Evolutionary conservation across 2,888 invertebrate genomes (phyloP), one percentile per base, ranked within the genome.

Genomic region (Phengaris alcon): DNA sequence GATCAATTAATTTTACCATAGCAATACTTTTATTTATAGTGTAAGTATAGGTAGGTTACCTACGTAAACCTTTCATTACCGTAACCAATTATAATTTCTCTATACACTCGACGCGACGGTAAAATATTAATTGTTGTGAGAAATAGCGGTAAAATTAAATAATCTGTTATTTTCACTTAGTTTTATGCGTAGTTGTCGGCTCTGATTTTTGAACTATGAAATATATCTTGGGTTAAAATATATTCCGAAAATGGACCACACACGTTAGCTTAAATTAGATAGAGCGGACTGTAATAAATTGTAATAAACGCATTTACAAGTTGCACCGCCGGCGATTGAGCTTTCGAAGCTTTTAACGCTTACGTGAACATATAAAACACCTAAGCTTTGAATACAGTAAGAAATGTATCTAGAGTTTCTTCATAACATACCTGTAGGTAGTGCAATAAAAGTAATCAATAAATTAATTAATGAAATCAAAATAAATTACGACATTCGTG

Each of bases 271-370:
- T 72, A 72, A 72, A 72, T 72, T 72, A 72, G 72, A 72, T 72
- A 72, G 22, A 72, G 72, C 52, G 72, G 13, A 13, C 72, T 13
- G 13, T 54, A 54, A 72, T 72, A 72, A 72, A 72, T 72, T 72
- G 72, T 72, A 72, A 72, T 72, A 72, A 72, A 72, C 72, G 35
- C 54, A 54, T 52, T 72, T 52, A 54, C 35, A 72, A 72, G 82
- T 81, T 81, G 82, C 90, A 87, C 91, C 85, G 89, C 91, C 87
- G 92, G 91, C 88, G 89, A 87, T 84, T 89, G 84, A 87, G 86
- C 84, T 85, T 86, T 88, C 85, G 84, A 88, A 88, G 84, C 86
- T 87, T 90, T 88, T 91, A 91, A 91, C 85, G 91, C 89, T 90
- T 89, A 59, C 35, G 64, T 35, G 12, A 35, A 64, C 35, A 44